phyloP scores from a whole-genome alignment of 2,113 vertebrate species.

The Mobula hypostoma region DNA sequence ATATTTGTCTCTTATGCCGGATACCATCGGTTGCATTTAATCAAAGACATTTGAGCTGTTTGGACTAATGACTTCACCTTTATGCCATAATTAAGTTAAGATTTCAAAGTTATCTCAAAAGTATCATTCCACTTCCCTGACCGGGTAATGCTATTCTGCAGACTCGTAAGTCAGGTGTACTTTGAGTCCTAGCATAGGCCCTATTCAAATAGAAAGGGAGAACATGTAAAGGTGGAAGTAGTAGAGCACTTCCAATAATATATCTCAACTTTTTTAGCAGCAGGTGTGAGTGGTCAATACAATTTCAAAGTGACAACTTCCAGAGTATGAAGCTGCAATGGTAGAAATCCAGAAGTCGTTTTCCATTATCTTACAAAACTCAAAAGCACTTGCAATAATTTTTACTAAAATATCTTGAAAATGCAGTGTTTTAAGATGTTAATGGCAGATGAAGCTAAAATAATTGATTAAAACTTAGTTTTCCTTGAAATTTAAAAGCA shows the following conservation, averaged over 20 bases:
- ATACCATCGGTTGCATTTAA: background rate
- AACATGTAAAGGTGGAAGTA: background rate
- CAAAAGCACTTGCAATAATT: too few relatives aligned
- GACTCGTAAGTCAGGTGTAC: background rate
- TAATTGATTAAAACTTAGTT: too few relatives aligned
- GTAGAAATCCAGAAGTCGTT: too few relatives aligned
- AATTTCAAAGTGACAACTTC: too few relatives aligned
- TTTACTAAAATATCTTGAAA: too few relatives aligned
- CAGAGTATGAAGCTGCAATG: too few relatives aligned
- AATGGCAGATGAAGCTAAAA: too few relatives aligned
- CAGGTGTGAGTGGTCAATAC: background rate
- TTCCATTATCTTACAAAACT: too few relatives aligned
- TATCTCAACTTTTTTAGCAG: background rate
- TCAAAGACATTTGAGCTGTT: background rate
- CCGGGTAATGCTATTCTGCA: background rate
- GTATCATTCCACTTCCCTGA: background rate
- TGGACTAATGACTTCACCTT: background rate
- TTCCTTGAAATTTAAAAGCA: too few relatives aligned
- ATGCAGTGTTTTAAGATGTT: too few relatives aligned
- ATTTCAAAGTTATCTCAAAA: background rate
- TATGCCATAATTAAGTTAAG: background rate
- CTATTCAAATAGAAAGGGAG: too few relatives aligned
- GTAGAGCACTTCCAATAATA: background rate
- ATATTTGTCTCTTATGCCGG: background rate
- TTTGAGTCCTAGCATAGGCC: background rate